Evolutionary conservation across 2,113 vertebrate genomes (phyloP), one percentile per base, ranked within the genome.

Genomic region (Hiodon tergisus): DNA sequence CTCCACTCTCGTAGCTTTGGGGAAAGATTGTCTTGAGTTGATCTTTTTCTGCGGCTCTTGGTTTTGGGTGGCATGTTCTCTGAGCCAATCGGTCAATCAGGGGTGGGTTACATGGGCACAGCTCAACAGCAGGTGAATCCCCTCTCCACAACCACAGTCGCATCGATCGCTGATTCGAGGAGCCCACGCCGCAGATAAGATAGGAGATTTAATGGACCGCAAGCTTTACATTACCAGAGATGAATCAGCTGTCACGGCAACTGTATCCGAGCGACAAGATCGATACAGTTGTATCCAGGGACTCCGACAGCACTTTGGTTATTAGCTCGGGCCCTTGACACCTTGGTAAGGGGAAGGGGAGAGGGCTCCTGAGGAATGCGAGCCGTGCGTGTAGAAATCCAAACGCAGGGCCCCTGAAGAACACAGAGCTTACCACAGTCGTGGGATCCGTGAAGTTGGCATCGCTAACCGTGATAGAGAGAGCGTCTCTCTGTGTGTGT

Each of bases 231-330:
- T 87, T 79, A 79, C 74, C 79, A 80, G 79, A 83, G 75, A 87
- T 89, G 82, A 78, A 86, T 87, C 79, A 86, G 83, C 78, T 82
- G 83, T 83, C 82, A 78, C 76, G 71, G 71, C 55, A 50, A 71
- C 72, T 74, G 71, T 80, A 54, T 60, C 69, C 68, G 67, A 62
- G 77, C 75, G 81, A 85, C 81, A 84, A 81, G 86, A 86, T 88
- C 88, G 85, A 87, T 89, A 86, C 76, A 53, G 73, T 78, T 83
- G 86, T 81, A 82, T 84, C 78, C 65, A 72, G 69, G 73, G 80
- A 79, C 79, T 72, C 69, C 79, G 77, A 51, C 58, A 77, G 66
- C 58, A 76, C 77, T 14, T 78, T 48, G 59, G 83, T 73, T 74
- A 83, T 78, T 81, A 79, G 72, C 53, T 55, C 46, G 79, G 69